These are phyloP conservation scores for Parapsyche elsis DNA, from an alignment of 1,140 invertebrate species.

Conservation along the genomic window DNA sequence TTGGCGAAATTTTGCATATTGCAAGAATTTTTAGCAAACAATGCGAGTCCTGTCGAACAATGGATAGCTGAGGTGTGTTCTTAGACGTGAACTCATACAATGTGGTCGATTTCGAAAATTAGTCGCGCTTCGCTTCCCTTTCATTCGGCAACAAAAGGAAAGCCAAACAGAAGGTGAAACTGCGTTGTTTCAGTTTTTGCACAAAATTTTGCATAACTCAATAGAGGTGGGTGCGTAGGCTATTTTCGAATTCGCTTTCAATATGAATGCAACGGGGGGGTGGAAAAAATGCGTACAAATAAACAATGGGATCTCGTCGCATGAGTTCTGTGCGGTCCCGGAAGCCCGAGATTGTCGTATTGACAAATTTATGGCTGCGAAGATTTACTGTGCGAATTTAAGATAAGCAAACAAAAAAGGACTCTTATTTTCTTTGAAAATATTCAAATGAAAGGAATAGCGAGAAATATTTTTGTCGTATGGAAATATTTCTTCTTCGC, in stretches of 20 bases:
- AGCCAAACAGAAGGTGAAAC: constrained; percentile 40
- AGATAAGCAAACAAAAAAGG: background rate
- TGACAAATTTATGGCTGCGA: constrained; percentile 18
- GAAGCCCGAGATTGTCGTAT: constrained; percentile 17
- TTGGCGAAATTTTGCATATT: background rate
- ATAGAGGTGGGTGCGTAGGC: too few relatives aligned
- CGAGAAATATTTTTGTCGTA: background rate
- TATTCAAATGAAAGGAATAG: background rate
- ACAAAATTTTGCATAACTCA: constrained; percentile 31
- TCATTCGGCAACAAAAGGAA: constrained; percentile 3
- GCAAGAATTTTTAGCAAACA: background rate
- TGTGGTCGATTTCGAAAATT: constrained; percentile 13
- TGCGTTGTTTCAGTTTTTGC: constrained; percentile 9
- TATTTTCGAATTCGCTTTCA: background rate
- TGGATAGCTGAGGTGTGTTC: background rate
- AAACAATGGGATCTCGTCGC: background rate
- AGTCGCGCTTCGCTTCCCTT: constrained; percentile 20
- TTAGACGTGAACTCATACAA: background rate
- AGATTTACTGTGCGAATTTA: constrained; percentile 3
- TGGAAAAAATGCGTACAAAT: background rate
- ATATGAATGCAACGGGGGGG: background rate
- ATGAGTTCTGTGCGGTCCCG: background rate
- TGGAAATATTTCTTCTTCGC: too few relatives aligned
- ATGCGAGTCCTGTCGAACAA: background rate
- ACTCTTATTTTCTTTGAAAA: constrained; percentile 26